Conservation (phyloP, 2,113 vertebrate genomes). For the Tricholaema leucomelas region DNA sequence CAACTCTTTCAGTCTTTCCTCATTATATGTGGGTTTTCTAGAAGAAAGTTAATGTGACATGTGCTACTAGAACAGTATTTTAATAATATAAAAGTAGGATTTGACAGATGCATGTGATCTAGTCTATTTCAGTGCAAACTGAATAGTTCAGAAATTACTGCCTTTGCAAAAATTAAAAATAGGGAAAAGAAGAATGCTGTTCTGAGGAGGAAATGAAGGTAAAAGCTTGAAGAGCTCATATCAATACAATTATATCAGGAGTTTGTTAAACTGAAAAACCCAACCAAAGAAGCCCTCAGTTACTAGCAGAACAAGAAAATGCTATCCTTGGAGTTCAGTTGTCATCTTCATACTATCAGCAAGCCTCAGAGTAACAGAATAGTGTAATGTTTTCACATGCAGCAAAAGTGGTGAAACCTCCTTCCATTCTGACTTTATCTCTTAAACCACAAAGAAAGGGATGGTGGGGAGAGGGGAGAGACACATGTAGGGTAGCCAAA, state of each 20-base stretch:
- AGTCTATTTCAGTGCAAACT: background rate
- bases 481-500: background rate
- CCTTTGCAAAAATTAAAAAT: background rate
- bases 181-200: background rate
- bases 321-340: conserved; percentile 54
- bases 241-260: background rate
- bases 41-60: background rate
- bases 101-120: background rate
- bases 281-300: background rate
- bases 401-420: conserved; percentile 21
- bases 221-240: background rate
- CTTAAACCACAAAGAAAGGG: conserved; percentile 63
- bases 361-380: conserved; percentile 58
- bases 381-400: conserved; percentile 48
- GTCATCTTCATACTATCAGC: conserved; percentile 39
- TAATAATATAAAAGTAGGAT: background rate
- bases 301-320: background rate
- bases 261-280: conserved; percentile 26
- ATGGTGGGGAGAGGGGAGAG: rapidly evolving
- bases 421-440: conserved; percentile 59
- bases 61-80: background rate
- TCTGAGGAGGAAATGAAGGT: background rate
- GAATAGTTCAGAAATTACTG: background rate
- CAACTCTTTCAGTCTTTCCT: too few relatives aligned
- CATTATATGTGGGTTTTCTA: background rate